Conservation (phyloP, 2,113 vertebrate genomes). For the Empidonax traillii region DNA sequence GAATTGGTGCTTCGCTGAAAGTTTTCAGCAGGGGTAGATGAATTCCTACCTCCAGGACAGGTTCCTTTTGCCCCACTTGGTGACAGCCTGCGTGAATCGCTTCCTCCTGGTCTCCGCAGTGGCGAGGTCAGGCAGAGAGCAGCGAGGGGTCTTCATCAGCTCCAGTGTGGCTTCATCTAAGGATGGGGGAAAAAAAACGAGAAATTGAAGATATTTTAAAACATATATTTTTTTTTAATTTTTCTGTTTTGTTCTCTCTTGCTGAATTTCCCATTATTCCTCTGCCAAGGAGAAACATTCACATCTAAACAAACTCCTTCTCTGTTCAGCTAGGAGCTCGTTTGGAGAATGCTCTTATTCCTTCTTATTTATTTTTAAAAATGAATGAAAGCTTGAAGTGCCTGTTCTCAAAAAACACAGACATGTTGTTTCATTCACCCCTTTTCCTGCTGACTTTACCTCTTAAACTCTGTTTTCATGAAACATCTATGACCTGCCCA, state of each 20-base stretch:
- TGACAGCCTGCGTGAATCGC: slow-evolving; percentile 68
- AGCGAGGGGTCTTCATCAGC: slow-evolving; percentile 94
- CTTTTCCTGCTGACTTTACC: background rate
- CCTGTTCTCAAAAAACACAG: background rate
- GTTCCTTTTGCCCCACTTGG: slow-evolving; percentile 93
- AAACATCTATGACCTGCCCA: rapidly evolving
- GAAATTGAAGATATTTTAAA: background rate
- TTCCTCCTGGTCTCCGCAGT: slow-evolving; percentile 65
- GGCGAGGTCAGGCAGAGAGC: slow-evolving; percentile 88
- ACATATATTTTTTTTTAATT: background rate
- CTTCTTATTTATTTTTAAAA: background rate
- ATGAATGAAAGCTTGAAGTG: background rate
- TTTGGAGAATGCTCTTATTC: background rate
- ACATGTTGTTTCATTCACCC: background rate
- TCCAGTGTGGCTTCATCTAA: slow-evolving; percentile 88
- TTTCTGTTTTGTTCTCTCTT: background rate
- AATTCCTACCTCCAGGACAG: slow-evolving; percentile 92
- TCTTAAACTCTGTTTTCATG: background rate
- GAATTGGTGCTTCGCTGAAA: background rate
- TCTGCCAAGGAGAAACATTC: background rate
- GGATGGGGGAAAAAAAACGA: background rate
- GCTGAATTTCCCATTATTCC: background rate
- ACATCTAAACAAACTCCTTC: background rate
- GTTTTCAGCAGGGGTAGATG: background rate
- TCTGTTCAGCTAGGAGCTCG: background rate